Conservation (phyloP, 2,113 vertebrate species). For the Leucosticte australis region DNA sequence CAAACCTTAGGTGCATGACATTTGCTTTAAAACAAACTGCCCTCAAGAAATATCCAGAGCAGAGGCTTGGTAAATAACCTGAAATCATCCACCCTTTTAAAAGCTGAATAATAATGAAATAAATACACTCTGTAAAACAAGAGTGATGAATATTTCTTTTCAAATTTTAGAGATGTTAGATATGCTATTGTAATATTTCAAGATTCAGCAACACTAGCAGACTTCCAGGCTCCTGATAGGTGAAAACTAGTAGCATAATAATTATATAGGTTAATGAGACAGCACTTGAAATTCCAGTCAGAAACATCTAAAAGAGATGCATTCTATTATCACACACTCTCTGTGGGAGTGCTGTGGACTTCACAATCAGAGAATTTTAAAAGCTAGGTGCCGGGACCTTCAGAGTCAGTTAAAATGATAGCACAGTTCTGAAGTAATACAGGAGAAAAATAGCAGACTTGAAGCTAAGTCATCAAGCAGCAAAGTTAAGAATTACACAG, state of each 20-base stretch:
- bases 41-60: neutral
- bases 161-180: neutral
- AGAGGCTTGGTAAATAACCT: neutral
- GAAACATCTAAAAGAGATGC: neutral
- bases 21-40: neutral
- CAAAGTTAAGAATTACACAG: neutral
- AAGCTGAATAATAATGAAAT: neutral
- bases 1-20: neutral
- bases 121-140: neutral
- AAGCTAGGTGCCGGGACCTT: neutral
- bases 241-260: neutral
- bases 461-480: neutral
- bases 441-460: neutral
- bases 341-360: neutral
- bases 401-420: neutral
- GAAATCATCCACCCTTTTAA: neutral
- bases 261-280: neutral
- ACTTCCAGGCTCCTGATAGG: neutral
- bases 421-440: neutral
- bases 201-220: neutral
- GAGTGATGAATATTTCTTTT: neutral
- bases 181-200: neutral
- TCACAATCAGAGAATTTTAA: neutral
- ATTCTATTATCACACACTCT: neutral
- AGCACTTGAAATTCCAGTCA: neutral